Evolutionary conservation across 2,888 invertebrate genomes (phyloP).

Genomic region (Auanema sp.): DNA sequence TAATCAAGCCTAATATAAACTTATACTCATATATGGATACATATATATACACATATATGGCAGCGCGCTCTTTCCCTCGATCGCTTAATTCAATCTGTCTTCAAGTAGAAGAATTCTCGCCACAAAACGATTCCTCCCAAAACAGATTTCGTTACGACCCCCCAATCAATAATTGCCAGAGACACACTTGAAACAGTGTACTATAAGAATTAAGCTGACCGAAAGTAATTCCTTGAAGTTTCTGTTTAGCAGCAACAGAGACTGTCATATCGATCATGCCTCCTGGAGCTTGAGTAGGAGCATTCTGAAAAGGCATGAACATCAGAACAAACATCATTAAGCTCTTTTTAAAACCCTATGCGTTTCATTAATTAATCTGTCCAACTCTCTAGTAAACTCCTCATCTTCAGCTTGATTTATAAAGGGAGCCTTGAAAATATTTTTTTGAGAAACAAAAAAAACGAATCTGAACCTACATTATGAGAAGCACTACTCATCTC

Average conservation of each 20-base stretch:
- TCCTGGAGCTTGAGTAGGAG: constrained; percentile 22
- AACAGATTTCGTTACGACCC: constrained; percentile 1
- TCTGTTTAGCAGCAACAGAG: constrained; percentile 50
- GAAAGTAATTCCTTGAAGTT: constrained; percentile 49
- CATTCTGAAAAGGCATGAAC: constrained; percentile 24
- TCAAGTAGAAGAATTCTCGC: constrained; percentile 6
- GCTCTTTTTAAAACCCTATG: constrained; percentile 13
- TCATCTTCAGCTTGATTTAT: constrained; percentile 46
- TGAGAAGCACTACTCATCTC: neutral
- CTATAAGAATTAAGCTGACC: constrained; percentile 29
- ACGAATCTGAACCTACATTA: neutral
- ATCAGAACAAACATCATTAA: constrained; percentile 9
- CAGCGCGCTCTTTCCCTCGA: neutral
- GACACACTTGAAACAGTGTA: neutral
- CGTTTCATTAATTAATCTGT: constrained; percentile 50
- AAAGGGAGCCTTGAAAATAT: neutral
- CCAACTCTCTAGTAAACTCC: constrained; percentile 55
- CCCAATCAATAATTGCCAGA: neutral
- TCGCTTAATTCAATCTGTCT: constrained; percentile 19
- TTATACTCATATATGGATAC: no score
- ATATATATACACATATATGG: no score
- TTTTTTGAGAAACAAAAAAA: no score
- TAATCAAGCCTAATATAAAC: no score
- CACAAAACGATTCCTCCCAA: constrained; percentile 9
- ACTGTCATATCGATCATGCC: constrained; percentile 46